Conservation (phyloP, 2,113 vertebrate genomes). For the Cryptoleucopteryx plumbea region DNA sequence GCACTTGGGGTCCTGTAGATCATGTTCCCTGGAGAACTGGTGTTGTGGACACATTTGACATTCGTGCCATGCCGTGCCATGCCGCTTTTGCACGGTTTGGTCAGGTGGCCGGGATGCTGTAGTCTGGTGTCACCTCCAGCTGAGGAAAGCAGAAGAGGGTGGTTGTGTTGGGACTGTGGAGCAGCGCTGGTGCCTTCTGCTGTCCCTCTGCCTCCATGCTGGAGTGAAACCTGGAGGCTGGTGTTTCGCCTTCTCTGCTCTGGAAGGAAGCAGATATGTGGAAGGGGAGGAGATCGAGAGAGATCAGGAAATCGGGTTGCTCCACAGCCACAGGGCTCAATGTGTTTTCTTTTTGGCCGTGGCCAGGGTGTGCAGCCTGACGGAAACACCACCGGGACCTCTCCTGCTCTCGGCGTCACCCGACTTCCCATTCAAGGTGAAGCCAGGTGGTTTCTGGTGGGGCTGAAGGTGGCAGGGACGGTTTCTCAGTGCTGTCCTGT, state of each 20-base stretch:
- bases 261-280: not conserved
- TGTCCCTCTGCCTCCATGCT: not conserved
- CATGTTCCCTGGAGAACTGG: not conserved
- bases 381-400: not conserved
- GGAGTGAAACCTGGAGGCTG: not conserved
- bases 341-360: not conserved
- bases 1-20: not conserved
- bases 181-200: not conserved
- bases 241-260: not conserved
- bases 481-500: not conserved
- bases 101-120: not conserved
- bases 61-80: rapidly evolving
- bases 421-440: not conserved
- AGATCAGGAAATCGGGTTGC: not conserved
- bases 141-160: not conserved
- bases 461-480: not conserved
- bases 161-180: not conserved
- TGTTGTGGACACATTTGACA: not conserved
- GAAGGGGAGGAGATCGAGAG: not conserved
- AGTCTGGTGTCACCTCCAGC: not conserved
- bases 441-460: not conserved
- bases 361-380: not conserved
- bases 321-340: not conserved
- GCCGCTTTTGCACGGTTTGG: rapidly evolving
- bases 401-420: not conserved